phyloP scores from a whole-genome alignment of 1,140 invertebrate species.

The Orius insidiosus region DNA sequence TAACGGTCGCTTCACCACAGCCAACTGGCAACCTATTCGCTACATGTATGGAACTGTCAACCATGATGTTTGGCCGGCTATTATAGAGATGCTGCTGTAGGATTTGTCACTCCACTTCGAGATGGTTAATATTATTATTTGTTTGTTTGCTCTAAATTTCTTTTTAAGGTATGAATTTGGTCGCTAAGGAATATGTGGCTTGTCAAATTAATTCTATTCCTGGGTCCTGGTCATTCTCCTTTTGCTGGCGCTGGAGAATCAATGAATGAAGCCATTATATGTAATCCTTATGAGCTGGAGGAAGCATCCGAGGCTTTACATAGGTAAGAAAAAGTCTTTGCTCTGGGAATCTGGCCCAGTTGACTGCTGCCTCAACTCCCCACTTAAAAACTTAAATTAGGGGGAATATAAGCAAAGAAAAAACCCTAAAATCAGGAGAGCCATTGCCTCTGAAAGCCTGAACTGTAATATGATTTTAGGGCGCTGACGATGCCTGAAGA shows the following conservation, averaged over 20 bases:
- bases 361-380: too few species aligned
- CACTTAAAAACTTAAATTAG: too few species aligned
- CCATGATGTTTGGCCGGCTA: constrained; percentile 71
- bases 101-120: constrained; percentile 65
- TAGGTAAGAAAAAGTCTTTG: constrained; percentile 30
- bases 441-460: too few species aligned
- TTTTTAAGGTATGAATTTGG: constrained; percentile 56
- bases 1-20: constrained; percentile 70
- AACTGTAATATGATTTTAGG: too few species aligned
- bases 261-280: constrained; percentile 78
- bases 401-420: too few species aligned
- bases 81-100: constrained; percentile 69
- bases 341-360: background rate
- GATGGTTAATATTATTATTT: constrained; percentile 62
- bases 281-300: constrained; percentile 79
- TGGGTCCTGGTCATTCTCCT: constrained; percentile 72
- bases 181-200: constrained; percentile 84
- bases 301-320: constrained; percentile 73
- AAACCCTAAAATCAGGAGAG: too few species aligned
- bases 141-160: background rate
- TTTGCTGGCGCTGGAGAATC: constrained; percentile 81
- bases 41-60: constrained; percentile 80
- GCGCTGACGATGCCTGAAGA: constrained; percentile 81
- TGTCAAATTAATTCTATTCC: constrained; percentile 76
- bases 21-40: constrained; percentile 79